Evolutionary conservation across 2,113 vertebrate genomes (phyloP), one percentile per base, ranked within the genome.

Genomic region (Cryptoleucopteryx plumbea): DNA sequence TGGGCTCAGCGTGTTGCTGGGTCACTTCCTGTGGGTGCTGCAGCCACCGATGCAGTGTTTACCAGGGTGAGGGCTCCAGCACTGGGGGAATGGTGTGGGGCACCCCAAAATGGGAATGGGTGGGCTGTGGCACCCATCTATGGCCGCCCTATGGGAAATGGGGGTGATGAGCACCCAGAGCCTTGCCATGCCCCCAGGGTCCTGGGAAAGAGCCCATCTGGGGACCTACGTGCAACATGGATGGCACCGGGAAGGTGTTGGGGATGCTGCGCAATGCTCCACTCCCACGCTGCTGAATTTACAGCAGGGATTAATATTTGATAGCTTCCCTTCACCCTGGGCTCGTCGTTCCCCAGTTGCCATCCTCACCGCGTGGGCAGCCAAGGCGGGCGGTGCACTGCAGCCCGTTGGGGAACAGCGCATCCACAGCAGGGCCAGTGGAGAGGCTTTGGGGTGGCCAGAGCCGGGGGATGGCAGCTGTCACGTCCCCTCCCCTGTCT

Each of bases 381-480:
- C 43, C 18, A 6, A 4, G 36, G 36, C 0, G 0, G 9, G 34
- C 3, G 1, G 4, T 2, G 45, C 11, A 4, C 11, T 6, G 13
- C 56, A 42, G 65, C 63, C 53, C 0, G 0, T 1, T 6, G 48
- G 50, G 79, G 40, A 80, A 11, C 32, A 13, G 48, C 10, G 17
- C 50, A 32, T 4, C 27, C 13, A 4, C 17, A 2, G 32, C 16
- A 18, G 70, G 32, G 34, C 6, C 56, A 72, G 40, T 2, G 3
- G n/a, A 34, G 36, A 1, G 1, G 59, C 23, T 31, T 2, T 2
- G 20, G 8, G 26, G 65, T 29, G 45, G 42, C 27, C 36, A 8
- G 29, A 32, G 43, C 42, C 0, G 2, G 53, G 22, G 19, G 16
- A 43, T 68, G 67, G n/a, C 53, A 47, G 27, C 40, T 2, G 5